Percentiles rank a stretch among this genome's conserved stretches.
These are phyloP conservation scores for Gadus macrocephalus DNA, from an alignment of 2,113 vertebrate genomes.

Conservation along the genomic window DNA sequence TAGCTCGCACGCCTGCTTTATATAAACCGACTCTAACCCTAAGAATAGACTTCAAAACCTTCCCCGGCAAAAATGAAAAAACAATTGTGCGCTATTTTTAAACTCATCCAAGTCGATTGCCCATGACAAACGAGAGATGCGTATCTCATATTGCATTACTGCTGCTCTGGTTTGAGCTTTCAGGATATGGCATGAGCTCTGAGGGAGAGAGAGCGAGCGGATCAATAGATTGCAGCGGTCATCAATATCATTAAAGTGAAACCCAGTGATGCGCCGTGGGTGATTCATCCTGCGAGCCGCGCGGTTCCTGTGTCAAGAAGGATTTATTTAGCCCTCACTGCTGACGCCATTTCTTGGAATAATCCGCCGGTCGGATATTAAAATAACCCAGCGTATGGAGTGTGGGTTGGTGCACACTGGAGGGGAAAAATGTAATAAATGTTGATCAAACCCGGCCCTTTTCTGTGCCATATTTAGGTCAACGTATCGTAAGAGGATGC, in stretches of 20 bases:
- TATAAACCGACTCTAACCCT: slow-evolving; percentile 52
- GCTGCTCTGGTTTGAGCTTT: slow-evolving; percentile 47
- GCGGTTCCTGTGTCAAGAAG: slow-evolving; percentile 16
- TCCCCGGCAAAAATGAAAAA: slow-evolving; percentile 55
- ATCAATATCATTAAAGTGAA: slow-evolving; percentile 44
- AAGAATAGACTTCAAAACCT: slow-evolving; percentile 65
- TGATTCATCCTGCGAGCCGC: slow-evolving; percentile 31
- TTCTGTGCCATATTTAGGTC: slow-evolving; percentile 43
- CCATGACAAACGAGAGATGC: slow-evolving; percentile 62
- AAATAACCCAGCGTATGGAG: background rate
- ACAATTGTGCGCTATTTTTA: slow-evolving; percentile 56
- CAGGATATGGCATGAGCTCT: slow-evolving; percentile 38
- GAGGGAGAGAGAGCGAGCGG: slow-evolving; percentile 23
- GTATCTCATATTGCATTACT: slow-evolving; percentile 62
- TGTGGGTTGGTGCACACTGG: background rate
- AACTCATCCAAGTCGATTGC: slow-evolving; percentile 62
- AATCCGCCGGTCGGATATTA: background rate
- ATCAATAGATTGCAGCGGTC: slow-evolving; percentile 54
- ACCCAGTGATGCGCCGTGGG: slow-evolving; percentile 28
- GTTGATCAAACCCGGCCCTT: slow-evolving; percentile 13
- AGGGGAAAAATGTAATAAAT: background rate
- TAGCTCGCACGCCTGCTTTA: slow-evolving; percentile 35
- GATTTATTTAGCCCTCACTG: slow-evolving; percentile 29
- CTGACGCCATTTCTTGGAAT: slow-evolving; percentile 25
- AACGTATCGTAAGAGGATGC: slow-evolving; percentile 28